These are phyloP conservation scores for Charanyca ferruginea DNA, from an alignment of 2,888 invertebrate genomes.

Conservation along the genomic window DNA sequence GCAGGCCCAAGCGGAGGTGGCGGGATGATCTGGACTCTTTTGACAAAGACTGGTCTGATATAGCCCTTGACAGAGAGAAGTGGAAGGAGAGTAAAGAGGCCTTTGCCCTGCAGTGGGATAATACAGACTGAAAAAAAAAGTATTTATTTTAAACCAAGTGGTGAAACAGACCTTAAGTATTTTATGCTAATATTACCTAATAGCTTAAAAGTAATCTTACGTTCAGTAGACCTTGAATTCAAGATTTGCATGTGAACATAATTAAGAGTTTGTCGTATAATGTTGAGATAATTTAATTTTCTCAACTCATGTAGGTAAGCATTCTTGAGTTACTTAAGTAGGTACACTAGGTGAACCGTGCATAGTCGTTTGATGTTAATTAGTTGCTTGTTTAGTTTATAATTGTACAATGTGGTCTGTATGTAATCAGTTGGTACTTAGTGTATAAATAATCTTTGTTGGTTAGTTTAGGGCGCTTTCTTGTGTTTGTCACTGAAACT, in stretches of 20 bases:
- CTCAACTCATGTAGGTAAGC: not conserved
- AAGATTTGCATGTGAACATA: not conserved
- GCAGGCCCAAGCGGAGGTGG: too few species aligned
- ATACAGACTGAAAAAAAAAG: too few species aligned
- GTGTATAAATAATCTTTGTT: not conserved
- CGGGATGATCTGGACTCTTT: too few species aligned
- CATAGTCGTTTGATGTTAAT: conserved; percentile 13
- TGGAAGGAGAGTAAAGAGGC: too few species aligned
- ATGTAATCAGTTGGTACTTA: not conserved
- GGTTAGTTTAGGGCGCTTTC: not conserved
- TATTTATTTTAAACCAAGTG: too few species aligned
- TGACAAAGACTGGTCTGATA: too few species aligned
- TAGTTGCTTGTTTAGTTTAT: conserved; percentile 15
- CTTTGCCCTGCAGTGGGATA: too few species aligned
- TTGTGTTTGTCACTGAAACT: not conserved
- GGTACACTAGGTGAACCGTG: not conserved
- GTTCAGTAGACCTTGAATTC: not conserved
- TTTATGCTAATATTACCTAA: not conserved
- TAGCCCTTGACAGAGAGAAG: too few species aligned
- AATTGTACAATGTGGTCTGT: conserved; percentile 13
- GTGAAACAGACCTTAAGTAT: not conserved
- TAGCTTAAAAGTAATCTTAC: not conserved
- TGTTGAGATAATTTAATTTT: not conserved
- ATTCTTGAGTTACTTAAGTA: not conserved
- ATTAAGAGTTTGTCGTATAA: not conserved